A percentile compares a stretch with the other conserved stretches of the same genome.
These are phyloP conservation scores for Microctonus brassicae DNA, from an alignment of 2,888 invertebrate genomes.

Conservation along the genomic window DNA sequence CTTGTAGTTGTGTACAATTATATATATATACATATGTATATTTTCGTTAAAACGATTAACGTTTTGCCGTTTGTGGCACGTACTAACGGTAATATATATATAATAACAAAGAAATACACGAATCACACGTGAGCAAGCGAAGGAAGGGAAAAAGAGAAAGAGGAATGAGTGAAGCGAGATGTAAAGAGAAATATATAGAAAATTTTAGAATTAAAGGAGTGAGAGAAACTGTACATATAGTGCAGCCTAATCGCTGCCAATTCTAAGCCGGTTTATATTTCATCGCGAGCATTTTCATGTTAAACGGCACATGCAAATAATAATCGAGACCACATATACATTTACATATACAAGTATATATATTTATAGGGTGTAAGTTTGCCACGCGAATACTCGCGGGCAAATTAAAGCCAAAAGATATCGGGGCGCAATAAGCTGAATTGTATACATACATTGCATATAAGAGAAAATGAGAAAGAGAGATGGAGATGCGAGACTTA, in stretches of 20 bases:
- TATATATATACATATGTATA: constrained; percentile 43
- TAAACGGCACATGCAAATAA: constrained; percentile 31
- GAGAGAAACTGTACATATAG: neutral
- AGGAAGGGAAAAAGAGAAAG: constrained; percentile 21
- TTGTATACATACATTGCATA: constrained; percentile 36
- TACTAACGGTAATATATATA: constrained; percentile 42
- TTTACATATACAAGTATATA: constrained; percentile 10
- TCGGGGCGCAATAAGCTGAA: constrained; percentile 29
- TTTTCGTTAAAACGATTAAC: constrained; percentile 48
- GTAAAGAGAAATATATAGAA: constrained; percentile 26
- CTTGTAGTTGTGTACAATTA: constrained; percentile 37
- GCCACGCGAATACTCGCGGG: constrained; percentile 36
- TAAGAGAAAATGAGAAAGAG: constrained; percentile 9
- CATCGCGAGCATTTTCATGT: constrained; percentile 27
- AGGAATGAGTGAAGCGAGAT: too few relatives aligned
- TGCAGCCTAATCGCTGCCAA: constrained; percentile 29
- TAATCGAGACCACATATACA: constrained; percentile 24
- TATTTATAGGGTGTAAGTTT: constrained; percentile 19
- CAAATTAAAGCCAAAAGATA: constrained; percentile 39
- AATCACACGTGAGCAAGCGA: constrained; percentile 33
- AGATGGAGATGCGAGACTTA: constrained; percentile 54
- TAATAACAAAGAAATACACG: constrained; percentile 47
- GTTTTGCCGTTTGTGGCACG: constrained; percentile 45
- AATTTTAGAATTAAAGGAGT: constrained; percentile 23
- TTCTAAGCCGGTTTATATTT: constrained; percentile 33